Percentiles rank a stretch among this genome's conserved stretches.
phyloP scores from a whole-genome alignment of 2,888 invertebrate species.

The Listrodromus nycthemerus region DNA sequence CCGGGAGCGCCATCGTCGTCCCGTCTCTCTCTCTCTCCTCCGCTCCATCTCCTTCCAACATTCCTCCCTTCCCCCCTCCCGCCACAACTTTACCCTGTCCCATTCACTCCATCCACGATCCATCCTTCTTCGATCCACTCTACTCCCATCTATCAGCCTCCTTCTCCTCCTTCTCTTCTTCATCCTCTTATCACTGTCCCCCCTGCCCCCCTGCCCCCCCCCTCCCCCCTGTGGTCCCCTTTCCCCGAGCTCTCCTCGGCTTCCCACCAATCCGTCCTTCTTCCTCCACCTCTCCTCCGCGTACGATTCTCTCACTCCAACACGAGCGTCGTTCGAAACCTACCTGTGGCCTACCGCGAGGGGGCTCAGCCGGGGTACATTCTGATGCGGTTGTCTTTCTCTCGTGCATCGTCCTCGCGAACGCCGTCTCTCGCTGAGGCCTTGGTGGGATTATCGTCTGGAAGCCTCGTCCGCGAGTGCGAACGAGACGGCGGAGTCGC shows the following conservation, averaged over 20 bases:
- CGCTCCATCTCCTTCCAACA: conserved; percentile 27
- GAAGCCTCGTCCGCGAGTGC: conserved; percentile 44
- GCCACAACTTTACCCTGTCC: neutral
- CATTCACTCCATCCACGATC: neutral
- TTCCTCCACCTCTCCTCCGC: conserved; percentile 26
- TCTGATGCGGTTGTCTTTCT: conserved; percentile 40
- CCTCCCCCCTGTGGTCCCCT: neutral
- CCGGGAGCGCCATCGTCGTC: conserved; percentile 42
- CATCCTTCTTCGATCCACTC: neutral
- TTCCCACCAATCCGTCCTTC: conserved; percentile 18
- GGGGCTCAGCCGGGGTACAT: conserved; percentile 69
- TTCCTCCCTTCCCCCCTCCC: neutral
- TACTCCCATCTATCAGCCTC: conserved; percentile 9
- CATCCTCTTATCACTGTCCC: conserved; percentile 44
- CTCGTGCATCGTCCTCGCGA: conserved; percentile 70
- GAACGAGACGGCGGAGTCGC: conserved; percentile 52
- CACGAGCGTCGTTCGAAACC: conserved; percentile 37
- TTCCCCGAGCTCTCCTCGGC: too few species aligned
- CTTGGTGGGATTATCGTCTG: conserved; percentile 60
- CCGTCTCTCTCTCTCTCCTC: conserved; percentile 46
- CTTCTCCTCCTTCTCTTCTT: conserved; percentile 15
- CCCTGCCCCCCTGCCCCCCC: neutral
- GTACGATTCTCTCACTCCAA: conserved; percentile 22
- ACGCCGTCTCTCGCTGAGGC: conserved; percentile 64
- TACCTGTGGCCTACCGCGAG: conserved; percentile 70